Conservation (phyloP, 2,113 vertebrate genomes). For the Sorex fumeus region DNA sequence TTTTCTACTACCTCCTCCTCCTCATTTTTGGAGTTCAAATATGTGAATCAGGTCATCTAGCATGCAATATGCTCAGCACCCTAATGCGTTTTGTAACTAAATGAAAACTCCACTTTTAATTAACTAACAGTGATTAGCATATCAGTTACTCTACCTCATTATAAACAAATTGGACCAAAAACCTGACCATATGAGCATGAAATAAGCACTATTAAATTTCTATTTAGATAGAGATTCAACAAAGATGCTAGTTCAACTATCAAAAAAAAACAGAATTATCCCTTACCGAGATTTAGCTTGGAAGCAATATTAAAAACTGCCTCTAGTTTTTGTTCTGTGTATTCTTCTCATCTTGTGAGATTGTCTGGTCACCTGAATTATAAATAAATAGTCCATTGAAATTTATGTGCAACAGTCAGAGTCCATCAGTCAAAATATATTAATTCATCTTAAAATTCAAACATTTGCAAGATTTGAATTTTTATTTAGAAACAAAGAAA, state of each 20-base stretch:
- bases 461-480: conserved; percentile 9
- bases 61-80: conserved; percentile 4
- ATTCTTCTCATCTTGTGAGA: conserved; percentile 38
- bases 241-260: conserved; percentile 30
- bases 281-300: conserved; percentile 52
- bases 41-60: conserved; percentile 64
- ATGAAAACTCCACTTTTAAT: conserved; percentile 75
- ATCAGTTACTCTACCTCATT: conserved; percentile 75
- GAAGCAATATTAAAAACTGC: conserved; percentile 8
- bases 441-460: not conserved
- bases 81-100: conserved; percentile 67
- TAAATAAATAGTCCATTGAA: conserved; percentile 12
- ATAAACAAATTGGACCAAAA: conserved; percentile 80
- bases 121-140: conserved; percentile 34
- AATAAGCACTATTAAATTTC: conserved; percentile 82
- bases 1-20: conserved; percentile 47
- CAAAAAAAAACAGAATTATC: conserved; percentile 45
- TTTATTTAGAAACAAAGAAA: not conserved
- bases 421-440: conserved; percentile 13
- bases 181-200: conserved; percentile 79
- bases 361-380: not conserved
- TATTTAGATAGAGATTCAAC: conserved; percentile 71
- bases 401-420: not conserved
- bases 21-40: conserved; percentile 69
- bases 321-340: not conserved